Conservation (phyloP, 2,113 vertebrate genomes). For the Xyliphius kryptos region DNA sequence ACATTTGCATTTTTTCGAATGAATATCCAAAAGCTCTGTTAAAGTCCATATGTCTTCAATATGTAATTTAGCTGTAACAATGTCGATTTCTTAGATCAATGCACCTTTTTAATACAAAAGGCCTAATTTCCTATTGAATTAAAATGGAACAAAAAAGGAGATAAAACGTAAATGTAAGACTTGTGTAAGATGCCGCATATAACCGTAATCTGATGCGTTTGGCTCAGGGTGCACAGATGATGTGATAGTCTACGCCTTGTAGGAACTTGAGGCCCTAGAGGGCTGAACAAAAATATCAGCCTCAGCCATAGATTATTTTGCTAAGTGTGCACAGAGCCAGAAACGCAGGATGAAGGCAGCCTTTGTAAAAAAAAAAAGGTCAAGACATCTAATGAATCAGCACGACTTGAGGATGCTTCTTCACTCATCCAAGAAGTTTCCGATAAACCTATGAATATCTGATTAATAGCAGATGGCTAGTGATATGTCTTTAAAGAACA, state of each 20-base stretch:
- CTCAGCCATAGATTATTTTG: constrained; percentile 1
- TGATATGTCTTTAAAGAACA: constrained; percentile 3
- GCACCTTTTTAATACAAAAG: no score
- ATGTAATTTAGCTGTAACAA: no score
- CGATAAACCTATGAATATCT: constrained; percentile 19
- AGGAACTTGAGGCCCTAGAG: no score
- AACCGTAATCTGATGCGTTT: constrained; percentile 23
- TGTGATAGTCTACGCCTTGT: constrained; percentile 8
- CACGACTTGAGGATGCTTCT: constrained; percentile 6
- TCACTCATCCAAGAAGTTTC: constrained; percentile 18
- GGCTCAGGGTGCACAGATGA: constrained; percentile 9
- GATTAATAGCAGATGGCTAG: constrained; percentile 16
- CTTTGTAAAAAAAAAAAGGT: no score
- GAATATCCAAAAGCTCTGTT: no score
- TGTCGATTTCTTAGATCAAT: no score
- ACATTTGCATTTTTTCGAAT: no score
- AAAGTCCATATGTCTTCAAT: no score
- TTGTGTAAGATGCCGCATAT: no score
- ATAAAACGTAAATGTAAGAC: no score
- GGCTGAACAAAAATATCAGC: constrained; percentile 15
- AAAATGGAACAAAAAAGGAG: no score
- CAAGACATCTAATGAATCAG: constrained; percentile 8
- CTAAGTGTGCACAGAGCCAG: constrained; percentile 10
- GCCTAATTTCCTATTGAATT: no score
- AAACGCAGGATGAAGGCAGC: neutral